Base-by-base conservation (phyloP, 1,140 invertebrate genomes). In the Globodera ellingtonae region DNA sequence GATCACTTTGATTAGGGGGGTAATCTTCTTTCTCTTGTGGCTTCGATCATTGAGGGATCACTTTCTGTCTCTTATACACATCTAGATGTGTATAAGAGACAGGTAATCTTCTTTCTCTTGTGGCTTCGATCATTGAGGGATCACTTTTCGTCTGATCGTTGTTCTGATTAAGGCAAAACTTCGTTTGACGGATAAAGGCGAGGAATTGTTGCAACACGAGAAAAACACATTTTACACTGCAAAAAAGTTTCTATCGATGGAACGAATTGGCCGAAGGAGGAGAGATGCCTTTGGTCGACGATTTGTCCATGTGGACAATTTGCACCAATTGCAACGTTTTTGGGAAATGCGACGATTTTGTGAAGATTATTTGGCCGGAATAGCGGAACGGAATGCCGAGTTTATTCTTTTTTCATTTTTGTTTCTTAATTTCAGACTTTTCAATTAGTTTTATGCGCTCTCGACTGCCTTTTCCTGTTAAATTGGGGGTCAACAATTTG, bases 281-380 rank as follows among this genome's bases (percentile, higher is more conserved):
- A 70, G 46, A 47, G 67, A 70, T 3, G n/a, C 67, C 24, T 15
- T 70, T 70, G 67, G 67, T 18, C n/a, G 21, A 6, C 35, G 67
- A 70, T 47, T 70, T 35, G 67, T 44, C 24, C 67, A 70, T 18
- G 9, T 70, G 67, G n/a, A 35, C 7, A 70, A 70, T 70, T 70
- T 70, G 67, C 10, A 47, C 24, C 24, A 70, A 70, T 70, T 70
- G 67, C 67, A 70, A 47, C 67, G 67, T 13, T 70, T 70, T 44
- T 70, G 67, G 67, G 67, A 70, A 47, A 70, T 70, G 46, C 67
- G 67, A 47, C 67, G n/a, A 10, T 70, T 44, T 47, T 70, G 67
- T 47, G 67, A 70, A 21, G 35, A 70, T 47, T 70, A 70, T 47
- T 70, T 70, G 67, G 21, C 9, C 35, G 67, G 35, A 44, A 35